Conservation (phyloP, 2,888 invertebrate species). For the Latheticus oryzae region DNA sequence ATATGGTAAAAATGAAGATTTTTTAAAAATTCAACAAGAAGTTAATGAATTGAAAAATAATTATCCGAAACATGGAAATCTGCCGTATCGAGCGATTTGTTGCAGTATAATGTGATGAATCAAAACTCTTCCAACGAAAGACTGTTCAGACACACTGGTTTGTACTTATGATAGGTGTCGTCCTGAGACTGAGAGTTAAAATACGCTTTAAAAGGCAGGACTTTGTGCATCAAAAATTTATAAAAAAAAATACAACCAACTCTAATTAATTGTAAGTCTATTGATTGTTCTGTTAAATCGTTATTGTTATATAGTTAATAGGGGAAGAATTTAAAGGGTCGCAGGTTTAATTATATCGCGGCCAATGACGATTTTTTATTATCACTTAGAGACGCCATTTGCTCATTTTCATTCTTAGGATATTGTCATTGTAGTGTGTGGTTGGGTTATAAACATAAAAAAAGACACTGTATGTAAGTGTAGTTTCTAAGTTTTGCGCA, state of each 20-base stretch:
- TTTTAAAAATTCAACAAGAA: constrained; percentile 58
- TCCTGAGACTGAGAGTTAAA: constrained; percentile 35
- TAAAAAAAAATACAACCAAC: too few species aligned
- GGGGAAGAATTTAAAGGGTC: constrained; percentile 39
- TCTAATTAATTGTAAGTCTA: constrained; percentile 20
- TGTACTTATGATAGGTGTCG: constrained; percentile 16
- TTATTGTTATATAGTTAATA: constrained; percentile 50
- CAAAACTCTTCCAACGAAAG: constrained; percentile 14
- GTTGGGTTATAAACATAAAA: constrained; percentile 15
- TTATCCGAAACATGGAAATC: constrained; percentile 55
- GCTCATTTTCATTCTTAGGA: constrained; percentile 26
- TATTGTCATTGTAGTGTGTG: constrained; percentile 23
- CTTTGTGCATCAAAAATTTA: constrained; percentile 30
- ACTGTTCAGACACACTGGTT: constrained; percentile 16
- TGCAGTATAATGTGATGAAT: constrained; percentile 63
- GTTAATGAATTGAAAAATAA: constrained; percentile 50
- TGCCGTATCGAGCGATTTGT: constrained; percentile 63
- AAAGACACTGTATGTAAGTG: constrained; percentile 36
- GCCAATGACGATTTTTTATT: constrained; percentile 32
- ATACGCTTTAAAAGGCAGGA: constrained; percentile 34
- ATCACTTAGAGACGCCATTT: constrained; percentile 29
- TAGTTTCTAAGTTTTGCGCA: constrained; percentile 49
- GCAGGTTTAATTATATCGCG: constrained; percentile 46
- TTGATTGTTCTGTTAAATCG: constrained; percentile 38
- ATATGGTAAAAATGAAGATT: constrained; percentile 63